Evolutionary conservation across 2,888 invertebrate genomes (phyloP).

Genomic region (Synergus itoensis): DNA sequence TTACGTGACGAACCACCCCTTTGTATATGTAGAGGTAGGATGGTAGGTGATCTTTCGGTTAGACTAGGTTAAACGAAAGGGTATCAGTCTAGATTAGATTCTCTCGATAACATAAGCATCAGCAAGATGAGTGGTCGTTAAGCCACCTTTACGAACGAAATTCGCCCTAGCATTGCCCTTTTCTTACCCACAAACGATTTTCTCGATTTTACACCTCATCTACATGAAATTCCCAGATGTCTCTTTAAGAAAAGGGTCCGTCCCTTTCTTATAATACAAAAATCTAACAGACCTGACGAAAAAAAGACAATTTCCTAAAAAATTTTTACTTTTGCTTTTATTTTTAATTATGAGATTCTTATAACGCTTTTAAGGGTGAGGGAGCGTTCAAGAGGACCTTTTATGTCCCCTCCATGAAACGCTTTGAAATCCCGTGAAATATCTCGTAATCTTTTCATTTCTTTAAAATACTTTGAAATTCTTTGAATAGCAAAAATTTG

Average conservation of each 20-base stretch:
- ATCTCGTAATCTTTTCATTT: no score
- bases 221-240: background rate
- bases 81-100: slow-evolving; percentile 20
- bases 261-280: background rate
- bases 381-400: no score
- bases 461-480: no score
- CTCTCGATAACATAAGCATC: slow-evolving; percentile 23
- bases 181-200: background rate
- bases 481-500: no score
- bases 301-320: no score
- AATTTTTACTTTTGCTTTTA: no score
- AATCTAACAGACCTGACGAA: background rate
- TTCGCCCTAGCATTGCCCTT: background rate
- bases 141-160: slow-evolving; percentile 1
- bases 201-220: background rate
- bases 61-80: slow-evolving; percentile 3
- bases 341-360: no score
- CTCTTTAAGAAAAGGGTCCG: background rate
- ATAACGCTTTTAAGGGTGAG: no score
- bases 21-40: background rate
- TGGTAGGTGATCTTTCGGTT: background rate
- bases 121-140: slow-evolving; percentile 1
- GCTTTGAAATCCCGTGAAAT: no score
- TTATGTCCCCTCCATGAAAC: no score
- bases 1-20: background rate